These are phyloP conservation scores for Helicorthomorpha holstii DNA, from an alignment of 1,140 invertebrate genomes.

Conservation along the genomic window DNA sequence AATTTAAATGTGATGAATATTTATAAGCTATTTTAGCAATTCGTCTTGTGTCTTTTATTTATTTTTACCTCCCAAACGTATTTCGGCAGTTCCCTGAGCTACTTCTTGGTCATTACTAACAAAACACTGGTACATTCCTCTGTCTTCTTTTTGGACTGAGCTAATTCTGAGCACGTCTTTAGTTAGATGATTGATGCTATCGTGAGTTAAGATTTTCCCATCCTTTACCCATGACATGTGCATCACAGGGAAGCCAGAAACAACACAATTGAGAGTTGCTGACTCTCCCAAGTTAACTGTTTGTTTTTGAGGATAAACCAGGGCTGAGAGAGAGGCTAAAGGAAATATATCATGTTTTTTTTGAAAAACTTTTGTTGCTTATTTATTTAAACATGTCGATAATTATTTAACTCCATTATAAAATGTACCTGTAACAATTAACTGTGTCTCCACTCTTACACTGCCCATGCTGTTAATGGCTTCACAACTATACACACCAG, in stretches of 20 bases:
- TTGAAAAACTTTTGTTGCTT: too few species aligned
- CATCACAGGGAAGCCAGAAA: constrained; percentile 24
- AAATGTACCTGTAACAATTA: constrained; percentile 48
- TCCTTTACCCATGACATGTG: constrained; percentile 27
- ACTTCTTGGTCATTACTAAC: constrained; percentile 49
- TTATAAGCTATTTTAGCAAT: neutral
- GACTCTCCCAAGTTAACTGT: constrained; percentile 23
- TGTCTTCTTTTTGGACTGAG: constrained; percentile 21
- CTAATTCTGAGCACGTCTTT: constrained; percentile 20
- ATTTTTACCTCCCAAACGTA: constrained; percentile 52
- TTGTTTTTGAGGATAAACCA: constrained; percentile 9
- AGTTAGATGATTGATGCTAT: constrained; percentile 1
- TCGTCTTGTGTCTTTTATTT: neutral
- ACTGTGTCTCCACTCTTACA: constrained; percentile 60
- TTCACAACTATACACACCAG: constrained; percentile 65
- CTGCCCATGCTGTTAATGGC: constrained; percentile 71
- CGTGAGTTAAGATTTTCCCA: constrained; percentile 11
- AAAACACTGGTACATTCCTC: constrained; percentile 60
- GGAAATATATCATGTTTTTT: constrained; percentile 4
- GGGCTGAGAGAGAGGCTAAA: constrained; percentile 14
- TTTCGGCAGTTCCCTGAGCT: constrained; percentile 57
- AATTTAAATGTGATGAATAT: neutral
- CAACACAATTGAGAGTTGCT: constrained; percentile 23
- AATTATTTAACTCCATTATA: too few species aligned
- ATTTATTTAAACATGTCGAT: too few species aligned